Conservation (phyloP, 2,113 vertebrate species). For the Setophaga petechia region DNA sequence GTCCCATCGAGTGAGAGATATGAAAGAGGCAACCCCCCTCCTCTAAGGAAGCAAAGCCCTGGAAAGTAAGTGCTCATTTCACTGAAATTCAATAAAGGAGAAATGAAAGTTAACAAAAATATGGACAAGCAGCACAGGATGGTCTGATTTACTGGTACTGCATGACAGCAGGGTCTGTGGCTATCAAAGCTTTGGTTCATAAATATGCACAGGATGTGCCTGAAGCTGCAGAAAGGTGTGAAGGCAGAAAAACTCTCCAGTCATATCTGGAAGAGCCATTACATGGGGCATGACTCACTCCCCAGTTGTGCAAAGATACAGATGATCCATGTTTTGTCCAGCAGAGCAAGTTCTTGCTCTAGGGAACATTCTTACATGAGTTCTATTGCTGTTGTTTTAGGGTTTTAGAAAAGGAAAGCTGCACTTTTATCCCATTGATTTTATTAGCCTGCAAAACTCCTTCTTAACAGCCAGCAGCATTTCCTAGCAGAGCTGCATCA, state of each 20-base stretch:
- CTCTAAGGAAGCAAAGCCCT: conserved; percentile 64
- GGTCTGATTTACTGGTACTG: background rate
- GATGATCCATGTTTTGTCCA: background rate
- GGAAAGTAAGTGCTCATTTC: conserved; percentile 49
- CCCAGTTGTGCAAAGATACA: background rate
- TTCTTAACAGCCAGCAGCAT: background rate
- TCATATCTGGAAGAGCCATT: background rate
- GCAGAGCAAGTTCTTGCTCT: background rate
- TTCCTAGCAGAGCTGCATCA: background rate
- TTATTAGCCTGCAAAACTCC: background rate
- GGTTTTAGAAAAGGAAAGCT: background rate
- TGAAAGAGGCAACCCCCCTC: conserved; percentile 67
- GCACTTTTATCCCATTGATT: background rate
- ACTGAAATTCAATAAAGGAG: background rate
- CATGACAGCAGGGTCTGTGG: background rate
- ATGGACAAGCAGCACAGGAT: background rate
- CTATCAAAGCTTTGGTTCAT: background rate
- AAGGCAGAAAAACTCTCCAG: background rate
- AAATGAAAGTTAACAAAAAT: background rate
- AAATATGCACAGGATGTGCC: background rate
- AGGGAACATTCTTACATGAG: background rate
- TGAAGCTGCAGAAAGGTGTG: background rate
- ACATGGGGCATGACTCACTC: background rate
- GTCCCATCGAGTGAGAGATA: conserved; percentile 71
- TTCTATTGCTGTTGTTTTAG: background rate